Base-by-base conservation (phyloP, 2,113 vertebrate species). In the Gobio gobio region DNA sequence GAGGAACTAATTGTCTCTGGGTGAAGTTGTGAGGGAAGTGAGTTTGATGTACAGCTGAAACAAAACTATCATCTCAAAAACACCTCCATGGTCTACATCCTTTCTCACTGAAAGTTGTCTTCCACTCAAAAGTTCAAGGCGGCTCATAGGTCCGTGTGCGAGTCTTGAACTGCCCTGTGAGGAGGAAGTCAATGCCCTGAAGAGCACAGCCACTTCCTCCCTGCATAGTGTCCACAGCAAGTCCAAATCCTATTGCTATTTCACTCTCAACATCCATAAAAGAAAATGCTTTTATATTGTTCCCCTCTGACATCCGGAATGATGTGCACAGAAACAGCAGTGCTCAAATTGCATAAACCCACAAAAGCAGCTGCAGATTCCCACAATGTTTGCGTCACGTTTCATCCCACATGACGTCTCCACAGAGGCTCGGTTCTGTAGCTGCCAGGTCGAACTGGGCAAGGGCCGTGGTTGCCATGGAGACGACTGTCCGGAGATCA, bases 401-500 rank as follows among this genome's bases (percentile, higher is more conserved):
- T 58, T 40, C 4, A 2, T 5, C 22, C 29, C 9, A 0, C 40
- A 1, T 45, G 58, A 90, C 76, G 78, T 90, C 90, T 90, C 87
- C 85, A 79, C 89, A 87, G 90, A 89, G 90, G 87, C 92, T 91
- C 91, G 64, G 86, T 88, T 91, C 89, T 78, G 78, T 93, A 93
- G 93, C 94, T 95, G 94, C 94, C 93, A 73, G 89, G 90, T 88
- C 90, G 84, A 66, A 91, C 86, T 88, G 89, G 87, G 83, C 83
- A n/a, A 78, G 89, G 86, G 85, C 79, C 2, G 20, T 36, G 45
- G 84, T 88, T 78, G 84, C 88, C 54, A 68, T 83, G 70, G 90
- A 90, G 85, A 83, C 33, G 72, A 86, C 87, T 22, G 80, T 49
- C 72, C 12, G 18, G 40, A 18, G 78, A 78, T 70, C 77, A 86